Conservation (phyloP, 2,797 vertebrate species). For the Rhinichthys osculus region DNA sequence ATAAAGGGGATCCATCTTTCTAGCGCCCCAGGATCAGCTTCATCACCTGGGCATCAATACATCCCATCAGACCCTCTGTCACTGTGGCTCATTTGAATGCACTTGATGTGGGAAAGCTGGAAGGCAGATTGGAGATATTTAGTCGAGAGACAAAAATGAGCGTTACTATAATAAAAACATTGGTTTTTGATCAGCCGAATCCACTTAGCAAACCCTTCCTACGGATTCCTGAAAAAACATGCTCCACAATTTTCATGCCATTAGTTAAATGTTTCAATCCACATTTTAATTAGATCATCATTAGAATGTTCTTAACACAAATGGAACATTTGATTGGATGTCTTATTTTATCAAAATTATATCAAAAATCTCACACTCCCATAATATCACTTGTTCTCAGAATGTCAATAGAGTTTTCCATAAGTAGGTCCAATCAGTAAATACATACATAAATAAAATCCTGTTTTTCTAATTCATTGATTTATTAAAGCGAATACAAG, state of each 20-base stretch:
- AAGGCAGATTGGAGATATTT: conserved; percentile 24
- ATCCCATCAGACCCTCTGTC: conserved; percentile 39
- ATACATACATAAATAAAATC: neutral
- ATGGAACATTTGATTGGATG: no score
- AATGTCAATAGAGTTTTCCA: no score
- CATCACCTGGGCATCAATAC: conserved; percentile 46
- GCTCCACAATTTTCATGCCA: neutral
- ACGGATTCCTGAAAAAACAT: neutral
- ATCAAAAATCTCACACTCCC: neutral
- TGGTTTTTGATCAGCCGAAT: neutral
- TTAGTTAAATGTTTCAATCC: neutral
- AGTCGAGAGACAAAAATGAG: neutral
- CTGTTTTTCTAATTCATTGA: neutral
- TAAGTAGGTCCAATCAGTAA: neutral
- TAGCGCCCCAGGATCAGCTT: conserved; percentile 44
- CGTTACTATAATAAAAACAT: neutral
- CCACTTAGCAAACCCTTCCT: neutral
- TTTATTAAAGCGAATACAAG: neutral
- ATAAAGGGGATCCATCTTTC: conserved; percentile 68
- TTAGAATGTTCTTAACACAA: neutral
- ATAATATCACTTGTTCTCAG: neutral
- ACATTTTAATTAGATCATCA: neutral
- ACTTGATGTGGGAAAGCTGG: conserved; percentile 46
- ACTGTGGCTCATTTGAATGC: conserved; percentile 50
- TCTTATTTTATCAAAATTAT: neutral